Conservation (phyloP, 2,113 vertebrate genomes). For the Cyprinus carpio region DNA sequence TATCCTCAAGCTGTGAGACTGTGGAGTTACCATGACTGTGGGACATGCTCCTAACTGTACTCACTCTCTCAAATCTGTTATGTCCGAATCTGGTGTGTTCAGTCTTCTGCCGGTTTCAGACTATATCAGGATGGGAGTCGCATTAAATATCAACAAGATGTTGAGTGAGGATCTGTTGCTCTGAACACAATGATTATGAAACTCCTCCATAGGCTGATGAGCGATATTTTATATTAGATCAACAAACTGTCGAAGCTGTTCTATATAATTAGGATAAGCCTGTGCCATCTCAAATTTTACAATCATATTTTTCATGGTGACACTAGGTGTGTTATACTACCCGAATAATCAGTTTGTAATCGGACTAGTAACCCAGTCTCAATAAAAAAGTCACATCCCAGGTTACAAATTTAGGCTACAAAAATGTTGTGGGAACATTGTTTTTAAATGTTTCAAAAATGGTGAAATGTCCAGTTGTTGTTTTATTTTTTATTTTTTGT, state of each 20-base stretch:
- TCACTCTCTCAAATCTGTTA: not conserved
- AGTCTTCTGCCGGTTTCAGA: not conserved
- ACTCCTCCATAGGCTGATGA: too few relatives aligned
- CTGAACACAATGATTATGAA: not conserved
- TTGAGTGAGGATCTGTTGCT: not conserved
- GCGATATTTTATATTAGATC: not conserved
- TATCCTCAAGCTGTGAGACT: conserved; percentile 40
- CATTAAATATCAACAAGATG: not conserved
- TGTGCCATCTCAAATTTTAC: not conserved
- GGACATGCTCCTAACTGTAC: conserved; percentile 14
- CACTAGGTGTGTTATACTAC: not conserved
- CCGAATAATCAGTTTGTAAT: too few relatives aligned
- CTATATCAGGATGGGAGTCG: not conserved
- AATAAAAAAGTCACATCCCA: too few relatives aligned
- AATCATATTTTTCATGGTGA: not conserved
- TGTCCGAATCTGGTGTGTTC: not conserved
- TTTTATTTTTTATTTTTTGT: too few relatives aligned
- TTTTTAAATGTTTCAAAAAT: too few relatives aligned
- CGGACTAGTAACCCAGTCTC: too few relatives aligned
- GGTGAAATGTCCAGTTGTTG: too few relatives aligned
- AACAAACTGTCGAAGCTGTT: not conserved
- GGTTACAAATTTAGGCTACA: too few relatives aligned
- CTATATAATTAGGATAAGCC: not conserved
- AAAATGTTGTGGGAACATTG: too few relatives aligned
- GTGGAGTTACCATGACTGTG: conserved; percentile 22